Evolutionary conservation across 2,113 vertebrate species (phyloP), one percentile per base, ranked within the genome.

Genomic region (Zapus hudsonius): DNA sequence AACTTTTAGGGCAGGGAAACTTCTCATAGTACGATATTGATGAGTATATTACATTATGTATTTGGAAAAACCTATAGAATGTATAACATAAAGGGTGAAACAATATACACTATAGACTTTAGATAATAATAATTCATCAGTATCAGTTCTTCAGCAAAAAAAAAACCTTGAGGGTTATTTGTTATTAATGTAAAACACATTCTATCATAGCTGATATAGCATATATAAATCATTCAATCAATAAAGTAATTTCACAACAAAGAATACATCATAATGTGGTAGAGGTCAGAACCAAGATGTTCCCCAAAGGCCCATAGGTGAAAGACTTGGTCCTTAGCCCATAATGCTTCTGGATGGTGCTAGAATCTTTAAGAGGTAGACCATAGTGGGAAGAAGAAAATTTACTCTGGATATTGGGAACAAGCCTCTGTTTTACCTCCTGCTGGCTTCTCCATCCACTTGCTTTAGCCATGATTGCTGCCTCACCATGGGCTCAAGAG

Each of bases 241-340:
- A 66, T 20, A 70, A 63, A 78, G 22, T 67, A 86, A 79, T 83
- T 11, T 95, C 25, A 84, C 19, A 91, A 85, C 4, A n/a, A 44
- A 87, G 64, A 20, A 40, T 38, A 78, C 25, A 69, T 22, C 57
- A 31, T 31, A 42, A 57, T 52, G 27, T 79, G n/a, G 67, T 10
- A 10, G 63, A 38, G 19, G 6, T 82, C 40, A 3, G 12, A 57
- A 55, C 47, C 67, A 22, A 76, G 67, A 69, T 36, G 4, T 44
- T 11, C 16, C 81, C 11, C 36, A 69, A 78, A 67, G 29, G 9
- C 5, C 8, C 11, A 31, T 79, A 31, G 23, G 17, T 31, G 57
- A 57, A 79, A 67, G n/a, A 52, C 63, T 79, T 78, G 6, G 33
- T 5, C 47, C n/a, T 67, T n/a, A 57, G n/a, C 36, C 73, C 11